Conservation (phyloP, 2,797 vertebrate genomes). For the Neopelma chrysocephalum region DNA sequence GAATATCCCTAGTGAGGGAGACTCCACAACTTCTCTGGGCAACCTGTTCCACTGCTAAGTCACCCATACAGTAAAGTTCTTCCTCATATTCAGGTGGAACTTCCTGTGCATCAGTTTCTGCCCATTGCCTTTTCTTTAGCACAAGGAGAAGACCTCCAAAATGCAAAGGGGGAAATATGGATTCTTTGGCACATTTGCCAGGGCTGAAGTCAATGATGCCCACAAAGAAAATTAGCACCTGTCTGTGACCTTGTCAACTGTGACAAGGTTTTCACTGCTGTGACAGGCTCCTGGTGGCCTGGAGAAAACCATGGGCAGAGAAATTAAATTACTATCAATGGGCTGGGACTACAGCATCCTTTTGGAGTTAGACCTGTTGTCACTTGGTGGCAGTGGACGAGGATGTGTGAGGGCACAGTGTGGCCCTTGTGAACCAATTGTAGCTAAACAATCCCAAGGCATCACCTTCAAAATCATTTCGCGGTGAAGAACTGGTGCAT, state of each 20-base stretch:
- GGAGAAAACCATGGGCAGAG: not conserved
- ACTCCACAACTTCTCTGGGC: not conserved
- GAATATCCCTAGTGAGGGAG: not conserved
- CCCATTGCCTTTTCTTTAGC: not conserved
- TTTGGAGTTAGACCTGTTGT: not conserved
- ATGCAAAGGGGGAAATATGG: not conserved
- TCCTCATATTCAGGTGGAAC: not conserved
- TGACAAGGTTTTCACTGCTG: not conserved
- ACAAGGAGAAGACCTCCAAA: not conserved
- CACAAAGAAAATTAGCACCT: not conserved
- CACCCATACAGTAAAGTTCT: not conserved
- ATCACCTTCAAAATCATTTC: not conserved
- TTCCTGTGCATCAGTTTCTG: not conserved
- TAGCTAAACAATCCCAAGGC: not conserved
- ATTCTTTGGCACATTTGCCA: fast-evolving
- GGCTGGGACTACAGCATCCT: not conserved
- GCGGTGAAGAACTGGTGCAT: not conserved
- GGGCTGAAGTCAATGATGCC: not conserved
- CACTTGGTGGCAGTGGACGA: fast-evolving
- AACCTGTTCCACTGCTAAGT: not conserved
- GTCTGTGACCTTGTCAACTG: not conserved
- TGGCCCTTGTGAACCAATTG: fast-evolving
- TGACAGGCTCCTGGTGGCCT: not conserved
- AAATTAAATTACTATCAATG: not conserved
- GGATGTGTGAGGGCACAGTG: not conserved